Evolutionary conservation across 2,888 invertebrate species (phyloP).

Genomic region (Drosophila melanocephala): DNA sequence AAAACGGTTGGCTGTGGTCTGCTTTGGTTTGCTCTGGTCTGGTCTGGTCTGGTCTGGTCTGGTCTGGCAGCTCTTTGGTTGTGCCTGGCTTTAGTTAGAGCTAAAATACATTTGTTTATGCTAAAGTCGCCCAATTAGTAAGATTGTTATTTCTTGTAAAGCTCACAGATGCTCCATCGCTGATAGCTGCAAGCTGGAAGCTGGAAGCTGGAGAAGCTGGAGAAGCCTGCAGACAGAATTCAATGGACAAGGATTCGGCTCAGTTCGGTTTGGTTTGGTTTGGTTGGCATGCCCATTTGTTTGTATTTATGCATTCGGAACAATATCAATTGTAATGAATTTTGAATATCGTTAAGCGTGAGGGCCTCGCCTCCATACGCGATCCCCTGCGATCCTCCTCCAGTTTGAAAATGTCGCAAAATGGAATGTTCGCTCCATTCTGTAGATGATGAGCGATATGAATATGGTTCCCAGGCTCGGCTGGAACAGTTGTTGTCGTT

Average conservation of each 20-base stretch:
- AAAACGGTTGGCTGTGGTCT: conserved; percentile 72
- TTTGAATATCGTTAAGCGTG: conserved; percentile 84
- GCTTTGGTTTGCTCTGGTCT: conserved; percentile 36
- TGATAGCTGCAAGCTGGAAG: conserved; percentile 57
- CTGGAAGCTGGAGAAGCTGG: conserved; percentile 16
- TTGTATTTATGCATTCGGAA: conserved; percentile 84
- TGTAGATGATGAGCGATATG: conserved; percentile 79
- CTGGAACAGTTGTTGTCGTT: conserved; percentile 26
- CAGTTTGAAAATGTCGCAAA: conserved; percentile 70
- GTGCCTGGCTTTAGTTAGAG: conserved; percentile 71
- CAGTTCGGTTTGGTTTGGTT: background rate
- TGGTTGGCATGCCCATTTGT: conserved; percentile 72
- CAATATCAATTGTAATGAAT: conserved; percentile 85
- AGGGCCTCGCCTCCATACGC: conserved; percentile 36
- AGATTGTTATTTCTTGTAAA: conserved; percentile 86
- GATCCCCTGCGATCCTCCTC: conserved; percentile 24
- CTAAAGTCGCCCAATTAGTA: conserved; percentile 86
- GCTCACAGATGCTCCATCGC: conserved; percentile 78
- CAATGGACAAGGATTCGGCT: conserved; percentile 30
- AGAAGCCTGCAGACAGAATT: conserved; percentile 21
- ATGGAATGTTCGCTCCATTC: conserved; percentile 67
- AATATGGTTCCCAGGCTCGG: conserved; percentile 82
- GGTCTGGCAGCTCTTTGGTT: conserved; percentile 36
- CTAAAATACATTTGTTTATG: conserved; percentile 86
- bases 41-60: conserved; percentile 19